Conservation (phyloP, 2,113 vertebrate genomes). For the Microtus ochrogaster region DNA sequence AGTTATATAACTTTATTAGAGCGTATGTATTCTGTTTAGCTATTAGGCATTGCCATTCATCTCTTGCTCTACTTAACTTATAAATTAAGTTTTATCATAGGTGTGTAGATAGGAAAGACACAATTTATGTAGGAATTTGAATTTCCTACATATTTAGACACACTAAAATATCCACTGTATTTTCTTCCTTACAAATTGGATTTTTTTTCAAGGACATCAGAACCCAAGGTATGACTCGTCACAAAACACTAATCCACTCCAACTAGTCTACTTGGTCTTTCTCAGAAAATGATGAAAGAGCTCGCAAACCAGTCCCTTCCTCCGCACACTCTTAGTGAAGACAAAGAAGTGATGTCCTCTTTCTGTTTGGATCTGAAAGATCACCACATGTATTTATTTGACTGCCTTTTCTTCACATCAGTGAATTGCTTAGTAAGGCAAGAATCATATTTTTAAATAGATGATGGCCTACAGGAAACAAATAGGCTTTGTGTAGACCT, state of each 20-base stretch:
- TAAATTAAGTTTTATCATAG: not conserved
- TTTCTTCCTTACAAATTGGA: conserved; percentile 34
- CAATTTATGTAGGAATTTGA: not conserved
- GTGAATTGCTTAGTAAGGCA: conserved; percentile 47
- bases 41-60: not conserved
- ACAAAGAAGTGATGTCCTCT: conserved; percentile 54
- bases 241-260: not conserved
- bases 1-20: not conserved
- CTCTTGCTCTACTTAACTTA: not conserved
- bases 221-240: not conserved
- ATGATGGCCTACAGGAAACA: not conserved
- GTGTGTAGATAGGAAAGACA: not conserved
- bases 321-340: conserved; percentile 40
- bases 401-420: conserved; percentile 58
- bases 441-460: not conserved
- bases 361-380: conserved; percentile 45
- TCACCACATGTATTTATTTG: conserved; percentile 40
- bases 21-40: not conserved
- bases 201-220: not conserved
- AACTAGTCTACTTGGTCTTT: conserved; percentile 6
- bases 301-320: conserved; percentile 31
- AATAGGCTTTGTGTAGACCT: not conserved
- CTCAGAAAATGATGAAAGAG: not conserved
- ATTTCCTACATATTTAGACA: not conserved
- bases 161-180: not conserved